Percentiles rank a stretch among this genome's conserved stretches.
Evolutionary conservation across 2,888 invertebrate genomes (phyloP).

Genomic region (Melieria picta): DNA sequence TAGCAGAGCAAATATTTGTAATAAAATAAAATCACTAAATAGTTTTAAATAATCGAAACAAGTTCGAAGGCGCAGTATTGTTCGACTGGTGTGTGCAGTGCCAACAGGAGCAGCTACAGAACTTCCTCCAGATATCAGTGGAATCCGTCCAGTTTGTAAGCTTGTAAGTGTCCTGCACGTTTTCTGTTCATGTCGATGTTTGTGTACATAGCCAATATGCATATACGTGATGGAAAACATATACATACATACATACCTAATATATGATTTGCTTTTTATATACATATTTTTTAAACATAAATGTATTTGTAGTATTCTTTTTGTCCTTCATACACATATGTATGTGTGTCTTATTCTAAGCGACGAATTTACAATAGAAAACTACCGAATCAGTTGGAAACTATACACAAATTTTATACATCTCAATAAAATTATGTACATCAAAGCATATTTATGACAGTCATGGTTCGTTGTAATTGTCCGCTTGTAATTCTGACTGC

Average conservation of each 20-base stretch:
- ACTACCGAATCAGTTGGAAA: too few relatives aligned
- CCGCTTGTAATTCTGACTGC: constrained; percentile 3
- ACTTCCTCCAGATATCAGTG: constrained; percentile 53
- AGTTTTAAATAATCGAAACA: background rate
- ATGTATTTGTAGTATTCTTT: constrained; percentile 11
- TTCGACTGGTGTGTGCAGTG: background rate
- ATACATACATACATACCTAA: background rate
- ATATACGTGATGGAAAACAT: background rate
- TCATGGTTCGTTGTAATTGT: background rate
- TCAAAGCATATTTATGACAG: constrained; percentile 2
- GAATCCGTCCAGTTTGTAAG: constrained; percentile 58
- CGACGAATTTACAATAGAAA: too few relatives aligned
- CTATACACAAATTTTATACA: too few relatives aligned
- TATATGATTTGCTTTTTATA: constrained; percentile 50
- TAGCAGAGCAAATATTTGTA: constrained; percentile 8
- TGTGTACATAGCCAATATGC: constrained; percentile 16
- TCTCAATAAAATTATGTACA: constrained; percentile 17
- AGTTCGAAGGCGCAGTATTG: background rate
- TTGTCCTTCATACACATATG: too few relatives aligned
- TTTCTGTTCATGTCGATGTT: constrained; percentile 8
- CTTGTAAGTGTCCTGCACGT: background rate
- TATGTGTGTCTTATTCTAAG: too few relatives aligned
- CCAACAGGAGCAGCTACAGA: background rate
- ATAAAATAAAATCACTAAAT: constrained; percentile 31
- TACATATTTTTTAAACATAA: constrained; percentile 28